Conservation (phyloP, 2,113 vertebrate species). For the Falco punctatus region DNA sequence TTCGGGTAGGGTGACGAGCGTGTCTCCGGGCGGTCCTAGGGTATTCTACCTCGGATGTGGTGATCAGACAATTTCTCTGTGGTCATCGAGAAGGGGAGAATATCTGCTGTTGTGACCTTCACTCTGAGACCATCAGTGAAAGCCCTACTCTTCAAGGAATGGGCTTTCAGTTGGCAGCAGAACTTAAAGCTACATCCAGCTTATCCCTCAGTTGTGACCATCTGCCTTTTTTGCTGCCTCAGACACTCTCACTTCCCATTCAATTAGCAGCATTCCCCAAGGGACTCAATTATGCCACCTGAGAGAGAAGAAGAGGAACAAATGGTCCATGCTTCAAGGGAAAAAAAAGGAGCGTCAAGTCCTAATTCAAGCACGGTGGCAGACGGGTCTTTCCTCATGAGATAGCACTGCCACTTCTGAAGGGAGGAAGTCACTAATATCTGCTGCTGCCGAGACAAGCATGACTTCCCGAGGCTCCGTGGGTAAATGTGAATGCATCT, state of each 20-base stretch:
- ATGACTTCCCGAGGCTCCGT: background rate
- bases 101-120: background rate
- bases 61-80: background rate
- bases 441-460: background rate
- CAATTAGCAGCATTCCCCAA: background rate
- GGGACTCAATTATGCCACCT: conserved; percentile 2
- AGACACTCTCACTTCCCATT: conserved; percentile 12
- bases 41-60: background rate
- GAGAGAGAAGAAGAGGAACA: background rate
- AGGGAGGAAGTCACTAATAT: background rate
- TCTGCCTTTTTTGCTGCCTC: conserved; percentile 29
- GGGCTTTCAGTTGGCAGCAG: background rate
- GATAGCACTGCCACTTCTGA: background rate
- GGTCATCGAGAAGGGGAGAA: background rate
- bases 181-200: background rate
- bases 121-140: background rate
- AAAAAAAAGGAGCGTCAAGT: background rate
- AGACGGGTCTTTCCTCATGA: background rate
- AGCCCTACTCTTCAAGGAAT: background rate
- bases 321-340: background rate
- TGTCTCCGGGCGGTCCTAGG: background rate
- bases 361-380: background rate
- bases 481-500: background rate
- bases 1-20: background rate
- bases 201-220: background rate